Evolutionary conservation across 2,797 vertebrate species (phyloP), one percentile per base, ranked within the genome.

Genomic region (Anabacerthia variegaticeps): DNA sequence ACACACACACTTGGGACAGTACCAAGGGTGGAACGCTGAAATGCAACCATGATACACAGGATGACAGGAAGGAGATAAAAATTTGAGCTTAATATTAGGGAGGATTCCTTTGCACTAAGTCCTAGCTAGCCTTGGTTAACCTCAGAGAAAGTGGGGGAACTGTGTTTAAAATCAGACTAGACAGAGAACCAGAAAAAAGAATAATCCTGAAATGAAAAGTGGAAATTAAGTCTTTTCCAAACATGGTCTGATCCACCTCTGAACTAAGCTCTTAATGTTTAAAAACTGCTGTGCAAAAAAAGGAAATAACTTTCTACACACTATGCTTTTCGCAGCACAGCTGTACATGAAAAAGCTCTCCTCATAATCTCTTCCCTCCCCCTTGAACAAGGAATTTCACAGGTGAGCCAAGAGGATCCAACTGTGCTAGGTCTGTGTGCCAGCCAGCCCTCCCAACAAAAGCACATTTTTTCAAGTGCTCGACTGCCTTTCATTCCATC

Each of bases 341-440:
- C 27, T 90, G 69, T 51, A 67, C 0, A 2, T 54, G 68, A 51
- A 67, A 91, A 80, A 91, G 15, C 37, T 43, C 32, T 84, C 36
- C 59, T 74, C 4, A 1, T 72, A 49, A 88, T 66, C 82, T 73
- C 51, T 48, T 88, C 34, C 55, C 73, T 75, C 39, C 59, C 21
- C 36, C 39, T 78, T 3, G 2, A 10, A 51, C 24, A 52, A 94
- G 67, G 83, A 89, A 92, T 93, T 93, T 79, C 89, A 63, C 78
- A 96, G 93, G 96, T 91, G 80, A 96, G 73, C 80, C 94, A 92
- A 93, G 49, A 80, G 36, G 78, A 92, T 91, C 93, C 74, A 81
- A 52, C 80, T 67, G 80, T 24, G 76, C 67, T 89, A 59, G 1
- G 9, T 77, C 54, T 43, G 39, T 56, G 68, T 94, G 86, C 92